Base-by-base conservation (phyloP, 1,140 invertebrate genomes). In the Parasteatoda tepidariorum region DNA sequence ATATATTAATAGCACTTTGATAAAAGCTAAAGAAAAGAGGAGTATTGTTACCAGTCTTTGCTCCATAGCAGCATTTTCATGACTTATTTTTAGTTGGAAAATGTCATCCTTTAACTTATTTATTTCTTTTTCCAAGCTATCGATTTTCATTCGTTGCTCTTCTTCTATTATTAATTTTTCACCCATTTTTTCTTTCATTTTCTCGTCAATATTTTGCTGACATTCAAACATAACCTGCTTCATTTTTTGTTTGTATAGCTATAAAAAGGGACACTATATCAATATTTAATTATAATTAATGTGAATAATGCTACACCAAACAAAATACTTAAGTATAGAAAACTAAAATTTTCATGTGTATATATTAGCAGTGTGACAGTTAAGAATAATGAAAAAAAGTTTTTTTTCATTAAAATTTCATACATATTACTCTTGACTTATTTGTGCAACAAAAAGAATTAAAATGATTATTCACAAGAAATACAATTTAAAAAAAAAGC, bases 201-300 rank as follows among this genome's bases (percentile, higher is more conserved):
- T 71, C 30, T 82, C 67, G 48, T 62, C 24, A 7, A 82, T 62
- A 41, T 70, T 18, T 31, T 82, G 78, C 18, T 82, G 66, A 18
- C 78, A 71, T 48, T 82, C 78, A 82, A 82, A 82, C 78, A 82
- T 82, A n/a, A 82, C 7, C n/a, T 82, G 78, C n/a, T 82, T 82
- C 78, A 82, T 82, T 71, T 82, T 82, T 62, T 82, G 78, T 33
- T 70, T 61, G 31, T 71, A 82, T 26, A 82, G 41, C 78, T 82
- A 48, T 48, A 13, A 18, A 54, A 22, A 54, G 9, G 15, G 31
- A 38, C 2, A 41, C 18, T 48, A 9, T 48, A 48, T 9, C 7
- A 18, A 48, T 7, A 7, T 48, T 9, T 48, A 48, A 48, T 48
- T 48, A 48, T 48, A 48, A 48, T 18, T 48, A 48, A 48, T 48